Conservation (phyloP, 2,888 invertebrate genomes). For the Argynnis bischoffii region DNA sequence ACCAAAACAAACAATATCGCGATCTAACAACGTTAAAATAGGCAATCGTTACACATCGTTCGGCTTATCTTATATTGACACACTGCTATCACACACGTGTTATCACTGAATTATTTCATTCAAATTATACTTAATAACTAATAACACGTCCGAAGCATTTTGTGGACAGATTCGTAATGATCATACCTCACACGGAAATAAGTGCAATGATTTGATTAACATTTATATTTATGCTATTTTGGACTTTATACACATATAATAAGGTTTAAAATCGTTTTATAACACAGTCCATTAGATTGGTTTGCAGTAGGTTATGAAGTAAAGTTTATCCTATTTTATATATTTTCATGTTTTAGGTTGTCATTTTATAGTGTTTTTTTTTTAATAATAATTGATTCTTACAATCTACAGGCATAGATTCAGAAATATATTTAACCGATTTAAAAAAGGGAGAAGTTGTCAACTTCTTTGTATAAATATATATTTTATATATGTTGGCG, state of each 20-base stretch:
- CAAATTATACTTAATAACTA: slow-evolving; percentile 10
- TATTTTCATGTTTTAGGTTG: too few relatives aligned
- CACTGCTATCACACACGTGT: slow-evolving; percentile 40
- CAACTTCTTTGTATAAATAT: too few relatives aligned
- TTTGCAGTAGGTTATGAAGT: too few relatives aligned
- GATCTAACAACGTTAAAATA: slow-evolving; percentile 9
- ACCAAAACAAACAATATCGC: slow-evolving; percentile 9
- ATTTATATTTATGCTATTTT: background rate
- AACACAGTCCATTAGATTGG: background rate
- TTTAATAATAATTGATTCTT: too few relatives aligned
- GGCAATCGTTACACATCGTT: slow-evolving; percentile 26
- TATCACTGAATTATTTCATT: slow-evolving; percentile 20
- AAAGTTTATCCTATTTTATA: too few relatives aligned
- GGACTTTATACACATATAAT: background rate
- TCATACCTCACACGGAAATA: slow-evolving; percentile 15
- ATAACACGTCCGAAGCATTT: slow-evolving; percentile 28
- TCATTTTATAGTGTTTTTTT: too few relatives aligned
- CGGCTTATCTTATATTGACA: slow-evolving; percentile 43
- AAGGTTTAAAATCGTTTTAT: slow-evolving; percentile 10
- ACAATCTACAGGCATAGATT: too few relatives aligned
- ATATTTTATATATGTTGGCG: too few relatives aligned
- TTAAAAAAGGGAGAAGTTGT: too few relatives aligned
- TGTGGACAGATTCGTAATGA: slow-evolving; percentile 20
- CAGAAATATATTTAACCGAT: too few relatives aligned
- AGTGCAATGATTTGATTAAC: background rate